A percentile compares a stretch with the other conserved stretches of the same genome.
Evolutionary conservation across 2,888 invertebrate species (phyloP).

Genomic region (Lepidocyrtinus sp.): DNA sequence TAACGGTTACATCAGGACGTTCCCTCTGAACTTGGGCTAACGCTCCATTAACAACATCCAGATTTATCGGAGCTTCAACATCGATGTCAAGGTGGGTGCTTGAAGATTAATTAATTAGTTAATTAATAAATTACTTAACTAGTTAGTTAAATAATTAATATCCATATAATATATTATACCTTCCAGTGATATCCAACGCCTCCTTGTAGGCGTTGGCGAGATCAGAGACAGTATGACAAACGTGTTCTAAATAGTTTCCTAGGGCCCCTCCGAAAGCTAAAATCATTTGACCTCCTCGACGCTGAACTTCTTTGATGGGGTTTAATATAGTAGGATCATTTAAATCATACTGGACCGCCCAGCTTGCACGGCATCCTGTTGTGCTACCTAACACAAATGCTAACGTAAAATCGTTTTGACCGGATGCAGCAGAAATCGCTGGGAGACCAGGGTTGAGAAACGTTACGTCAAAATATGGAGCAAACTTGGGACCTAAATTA

Average conservation of each 20-base stretch:
- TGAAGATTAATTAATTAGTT: not conserved
- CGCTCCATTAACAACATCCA: constrained; percentile 64
- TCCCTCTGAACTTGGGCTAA: constrained; percentile 61
- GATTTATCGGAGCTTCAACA: constrained; percentile 60
- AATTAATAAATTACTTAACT: not conserved
- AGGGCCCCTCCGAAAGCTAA: constrained; percentile 57
- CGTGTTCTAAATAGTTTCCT: constrained; percentile 68
- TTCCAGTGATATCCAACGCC: constrained; percentile 60
- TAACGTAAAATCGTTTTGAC: constrained; percentile 57
- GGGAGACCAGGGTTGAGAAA: constrained; percentile 6
- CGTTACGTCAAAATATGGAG: constrained; percentile 30
- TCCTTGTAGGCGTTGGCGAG: constrained; percentile 61
- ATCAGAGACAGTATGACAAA: constrained; percentile 51
- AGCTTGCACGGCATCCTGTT: constrained; percentile 55
- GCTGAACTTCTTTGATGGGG: constrained; percentile 53
- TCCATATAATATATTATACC: constrained; percentile 62
- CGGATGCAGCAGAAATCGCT: constrained; percentile 29
- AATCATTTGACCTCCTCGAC: constrained; percentile 62
- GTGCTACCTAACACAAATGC: constrained; percentile 62
- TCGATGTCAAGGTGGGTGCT: constrained; percentile 49
- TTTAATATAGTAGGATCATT: constrained; percentile 57
- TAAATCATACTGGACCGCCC: constrained; percentile 55
- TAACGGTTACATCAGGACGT: constrained; percentile 61
- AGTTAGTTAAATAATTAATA: too few species aligned
- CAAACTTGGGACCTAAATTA: constrained; percentile 36